Percentiles rank a stretch among this genome's conserved stretches.
Conservation (phyloP, 2,888 invertebrate genomes). For the Cheilosia pagana region DNA sequence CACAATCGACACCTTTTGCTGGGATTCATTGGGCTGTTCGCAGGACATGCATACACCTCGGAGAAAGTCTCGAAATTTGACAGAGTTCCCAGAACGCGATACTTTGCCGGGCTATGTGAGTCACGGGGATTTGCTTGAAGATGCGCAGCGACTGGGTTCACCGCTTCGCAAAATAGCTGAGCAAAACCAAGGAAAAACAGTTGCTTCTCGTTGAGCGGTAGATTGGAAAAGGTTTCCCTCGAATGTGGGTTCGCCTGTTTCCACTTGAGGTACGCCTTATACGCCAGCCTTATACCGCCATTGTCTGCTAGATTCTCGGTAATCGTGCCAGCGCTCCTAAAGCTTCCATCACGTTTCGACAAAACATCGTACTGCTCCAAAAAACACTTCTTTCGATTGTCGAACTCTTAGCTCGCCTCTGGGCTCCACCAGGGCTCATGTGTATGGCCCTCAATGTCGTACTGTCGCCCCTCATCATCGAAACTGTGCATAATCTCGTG, state of each 20-base stretch:
- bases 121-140: constrained; percentile 57
- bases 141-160: constrained; percentile 64
- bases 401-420: constrained; percentile 59
- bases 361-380: constrained; percentile 73
- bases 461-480: constrained; percentile 74
- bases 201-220: constrained; percentile 70
- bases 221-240: constrained; percentile 60
- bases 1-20: constrained; percentile 53
- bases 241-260: constrained; percentile 25
- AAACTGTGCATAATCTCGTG: constrained; percentile 77
- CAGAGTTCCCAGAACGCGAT: constrained; percentile 69
- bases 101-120: constrained; percentile 72
- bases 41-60: constrained; percentile 66
- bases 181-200: constrained; percentile 76
- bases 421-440: constrained; percentile 74
- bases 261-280: constrained; percentile 74
- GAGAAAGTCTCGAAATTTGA: constrained; percentile 72
- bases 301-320: constrained; percentile 76
- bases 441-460: constrained; percentile 71
- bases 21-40: constrained; percentile 60
- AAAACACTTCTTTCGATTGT: constrained; percentile 73
- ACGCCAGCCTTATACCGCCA: constrained; percentile 75
- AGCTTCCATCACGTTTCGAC: constrained; percentile 60
- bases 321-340: constrained; percentile 62
- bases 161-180: constrained; percentile 74